Conservation (phyloP, 2,797 vertebrate genomes). For the Aplochiton taeniatus region DNA sequence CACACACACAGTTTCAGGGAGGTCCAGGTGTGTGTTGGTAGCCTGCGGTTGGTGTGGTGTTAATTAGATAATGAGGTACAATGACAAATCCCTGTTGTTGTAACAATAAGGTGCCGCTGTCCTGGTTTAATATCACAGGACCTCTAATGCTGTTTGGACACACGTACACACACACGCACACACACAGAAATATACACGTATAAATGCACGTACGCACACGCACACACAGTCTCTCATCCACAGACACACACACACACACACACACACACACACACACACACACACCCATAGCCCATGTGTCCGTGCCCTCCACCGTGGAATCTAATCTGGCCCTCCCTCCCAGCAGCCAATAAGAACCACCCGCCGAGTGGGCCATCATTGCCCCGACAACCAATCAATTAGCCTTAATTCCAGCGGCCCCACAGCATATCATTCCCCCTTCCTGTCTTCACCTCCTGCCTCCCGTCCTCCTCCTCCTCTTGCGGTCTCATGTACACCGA, state of each 20-base stretch:
- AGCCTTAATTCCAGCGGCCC: constrained; percentile 86
- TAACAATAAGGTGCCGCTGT: constrained; percentile 98
- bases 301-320: constrained; percentile 84
- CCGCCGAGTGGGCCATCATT: constrained; percentile 82
- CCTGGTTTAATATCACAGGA: constrained; percentile 97
- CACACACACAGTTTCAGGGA: constrained; percentile 11
- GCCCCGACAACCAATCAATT: constrained; percentile 94
- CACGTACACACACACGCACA: constrained; percentile 48
- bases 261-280: constrained; percentile 41
- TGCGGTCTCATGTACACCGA: no score
- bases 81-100: constrained; percentile 99
- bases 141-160: constrained; percentile 77
- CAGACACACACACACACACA: constrained; percentile 39
- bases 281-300: constrained; percentile 73
- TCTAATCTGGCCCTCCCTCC: constrained; percentile 91
- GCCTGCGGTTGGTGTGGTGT: constrained; percentile 72
- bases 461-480: background rate
- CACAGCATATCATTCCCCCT: constrained; percentile 80
- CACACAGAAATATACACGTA: constrained; percentile 51
- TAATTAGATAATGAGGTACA: constrained; percentile 99
- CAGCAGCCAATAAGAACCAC: constrained; percentile 89
- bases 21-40: constrained; percentile 46
- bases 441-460: background rate
- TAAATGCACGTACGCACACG: constrained; percentile 49
- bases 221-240: constrained; percentile 34